Conservation (phyloP, 1,140 invertebrate genomes). For the Bombus confusus region DNA sequence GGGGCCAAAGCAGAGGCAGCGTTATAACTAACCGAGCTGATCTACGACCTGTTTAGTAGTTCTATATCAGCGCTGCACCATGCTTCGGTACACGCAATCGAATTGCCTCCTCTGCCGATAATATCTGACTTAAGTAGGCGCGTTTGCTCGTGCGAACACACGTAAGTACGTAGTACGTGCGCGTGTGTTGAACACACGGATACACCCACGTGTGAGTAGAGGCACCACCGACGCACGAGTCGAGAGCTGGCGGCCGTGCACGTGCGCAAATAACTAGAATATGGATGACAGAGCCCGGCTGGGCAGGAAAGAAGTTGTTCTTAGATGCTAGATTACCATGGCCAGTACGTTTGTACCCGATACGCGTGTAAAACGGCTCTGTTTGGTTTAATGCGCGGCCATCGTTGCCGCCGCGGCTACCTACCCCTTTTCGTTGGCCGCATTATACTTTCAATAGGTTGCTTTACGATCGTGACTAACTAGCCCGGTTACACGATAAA, state of each 20-base stretch:
- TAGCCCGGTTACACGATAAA: conserved; percentile 39
- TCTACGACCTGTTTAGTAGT: conserved; percentile 83
- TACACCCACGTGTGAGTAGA: not conserved
- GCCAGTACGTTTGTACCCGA: not conserved
- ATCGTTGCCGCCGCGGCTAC: not conserved
- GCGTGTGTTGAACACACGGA: not conserved
- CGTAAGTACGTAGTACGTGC: not conserved
- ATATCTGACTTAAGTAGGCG: conserved; percentile 73
- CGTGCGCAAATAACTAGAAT: conserved; percentile 52
- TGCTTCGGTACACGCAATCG: conserved; percentile 75
- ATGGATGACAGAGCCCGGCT: conserved; percentile 35
- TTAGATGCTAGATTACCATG: conserved; percentile 34
- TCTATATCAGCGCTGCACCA: conserved; percentile 80
- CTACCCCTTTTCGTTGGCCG: no score
- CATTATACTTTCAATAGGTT: conserved; percentile 54
- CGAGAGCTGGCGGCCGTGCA: conserved; percentile 23
- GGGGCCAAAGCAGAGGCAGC: conserved; percentile 55
- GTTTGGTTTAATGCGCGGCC: conserved; percentile 5
- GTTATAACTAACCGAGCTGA: conserved; percentile 80
- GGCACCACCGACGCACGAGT: not conserved
- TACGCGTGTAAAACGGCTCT: conserved; percentile 34
- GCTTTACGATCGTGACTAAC: conserved; percentile 46
- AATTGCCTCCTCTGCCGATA: conserved; percentile 69
- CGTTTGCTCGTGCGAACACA: not conserved
- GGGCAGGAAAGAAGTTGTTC: conserved; percentile 47